A percentile compares a stretch with the other conserved stretches of the same genome.
Evolutionary conservation across 2,888 invertebrate genomes (phyloP).

Genomic region (Papilio gigon): DNA sequence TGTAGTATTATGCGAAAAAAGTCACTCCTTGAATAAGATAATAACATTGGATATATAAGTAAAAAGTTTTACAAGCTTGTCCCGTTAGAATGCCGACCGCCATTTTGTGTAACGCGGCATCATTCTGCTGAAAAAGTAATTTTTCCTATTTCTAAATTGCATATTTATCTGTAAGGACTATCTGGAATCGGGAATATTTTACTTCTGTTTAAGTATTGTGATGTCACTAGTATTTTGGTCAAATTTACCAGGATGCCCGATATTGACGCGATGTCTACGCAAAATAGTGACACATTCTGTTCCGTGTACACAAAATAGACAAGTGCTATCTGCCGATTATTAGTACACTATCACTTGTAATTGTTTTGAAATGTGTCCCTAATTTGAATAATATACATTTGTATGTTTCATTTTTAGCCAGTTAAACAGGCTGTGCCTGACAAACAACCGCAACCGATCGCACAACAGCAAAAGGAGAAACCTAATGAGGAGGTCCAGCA

Average conservation of each 20-base stretch:
- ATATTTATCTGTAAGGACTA: neutral
- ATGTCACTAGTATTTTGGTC: too few species aligned
- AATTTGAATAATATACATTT: neutral
- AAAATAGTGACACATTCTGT: neutral
- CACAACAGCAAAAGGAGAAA: slow-evolving; percentile 43
- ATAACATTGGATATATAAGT: neutral
- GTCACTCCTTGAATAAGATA: neutral
- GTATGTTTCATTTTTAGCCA: slow-evolving; percentile 47
- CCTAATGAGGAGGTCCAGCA: slow-evolving; percentile 43
- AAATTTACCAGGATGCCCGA: too few species aligned
- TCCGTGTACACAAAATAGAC: neutral
- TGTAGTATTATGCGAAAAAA: neutral
- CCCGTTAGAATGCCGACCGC: slow-evolving; percentile 31
- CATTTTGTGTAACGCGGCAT: slow-evolving; percentile 37
- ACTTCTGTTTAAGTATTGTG: neutral
- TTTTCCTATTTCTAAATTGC: too few species aligned
- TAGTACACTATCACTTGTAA: neutral
- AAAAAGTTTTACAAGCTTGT: neutral
- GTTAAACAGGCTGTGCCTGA: slow-evolving; percentile 40
- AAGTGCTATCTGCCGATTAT: neutral
- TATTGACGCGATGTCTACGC: too few species aligned
- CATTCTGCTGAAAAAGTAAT: slow-evolving; percentile 36
- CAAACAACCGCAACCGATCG: slow-evolving; percentile 43
- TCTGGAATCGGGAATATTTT: neutral
- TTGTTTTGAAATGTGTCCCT: neutral